Conservation (phyloP, 2,113 vertebrate genomes). For the Nothobranchius furzeri region DNA sequence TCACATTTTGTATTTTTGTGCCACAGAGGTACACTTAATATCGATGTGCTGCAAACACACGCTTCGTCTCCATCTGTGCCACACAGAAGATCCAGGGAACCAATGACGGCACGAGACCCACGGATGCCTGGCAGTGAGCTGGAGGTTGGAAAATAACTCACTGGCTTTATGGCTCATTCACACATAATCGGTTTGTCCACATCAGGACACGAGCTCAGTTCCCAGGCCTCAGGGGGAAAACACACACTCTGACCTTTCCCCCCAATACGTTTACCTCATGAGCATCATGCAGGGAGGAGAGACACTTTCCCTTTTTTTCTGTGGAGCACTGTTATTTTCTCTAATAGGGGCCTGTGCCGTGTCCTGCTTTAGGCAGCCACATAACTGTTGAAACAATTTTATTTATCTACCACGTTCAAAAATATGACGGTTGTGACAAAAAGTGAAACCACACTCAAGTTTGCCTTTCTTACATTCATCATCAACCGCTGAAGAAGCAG, state of each 20-base stretch:
- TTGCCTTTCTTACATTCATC: background rate
- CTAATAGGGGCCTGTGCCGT: background rate
- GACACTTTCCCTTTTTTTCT: background rate
- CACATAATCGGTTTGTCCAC: conserved; percentile 33
- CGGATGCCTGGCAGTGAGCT: conserved; percentile 3
- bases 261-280: conserved; percentile 14
- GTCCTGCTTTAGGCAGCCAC: background rate
- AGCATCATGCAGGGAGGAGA: conserved; percentile 2
- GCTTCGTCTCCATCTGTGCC: conserved; percentile 13
- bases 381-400: too few species aligned
- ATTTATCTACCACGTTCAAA: background rate
- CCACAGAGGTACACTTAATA: conserved; percentile 26
- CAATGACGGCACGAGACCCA: conserved; percentile 3
- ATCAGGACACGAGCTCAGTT: conserved; percentile 29
- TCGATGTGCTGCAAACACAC: conserved; percentile 10
- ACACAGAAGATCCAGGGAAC: conserved; percentile 12
- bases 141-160: conserved; percentile 9
- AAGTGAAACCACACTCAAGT: background rate
- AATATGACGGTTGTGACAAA: background rate
- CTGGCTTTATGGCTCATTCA: conserved; percentile 16
- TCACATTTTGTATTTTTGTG: background rate
- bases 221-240: conserved; percentile 22
- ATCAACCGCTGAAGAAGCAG: background rate
- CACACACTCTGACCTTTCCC: conserved; percentile 23
- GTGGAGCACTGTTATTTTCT: background rate